These are phyloP conservation scores for Plebejus anna DNA, from an alignment of 2,888 invertebrate species.

Conservation along the genomic window DNA sequence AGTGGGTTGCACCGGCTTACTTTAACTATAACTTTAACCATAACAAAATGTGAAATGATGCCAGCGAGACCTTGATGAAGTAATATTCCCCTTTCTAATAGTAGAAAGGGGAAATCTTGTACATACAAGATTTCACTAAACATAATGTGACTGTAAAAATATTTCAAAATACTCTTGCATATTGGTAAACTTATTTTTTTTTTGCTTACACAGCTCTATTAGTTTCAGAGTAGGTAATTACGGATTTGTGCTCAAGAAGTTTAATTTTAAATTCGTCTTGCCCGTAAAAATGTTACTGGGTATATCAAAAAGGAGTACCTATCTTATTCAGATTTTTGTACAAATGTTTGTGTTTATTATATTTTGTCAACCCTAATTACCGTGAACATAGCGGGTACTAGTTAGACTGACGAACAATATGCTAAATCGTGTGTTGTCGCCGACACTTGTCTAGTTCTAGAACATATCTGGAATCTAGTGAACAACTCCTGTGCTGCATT, in stretches of 20 bases:
- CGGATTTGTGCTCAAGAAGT: not conserved
- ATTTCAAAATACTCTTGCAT: too few relatives aligned
- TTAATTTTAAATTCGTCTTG: not conserved
- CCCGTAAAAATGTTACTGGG: not conserved
- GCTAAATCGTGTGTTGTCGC: not conserved
- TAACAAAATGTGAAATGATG: too few relatives aligned
- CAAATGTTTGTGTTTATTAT: not conserved
- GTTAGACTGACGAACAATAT: not conserved
- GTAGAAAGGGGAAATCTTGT: too few relatives aligned
- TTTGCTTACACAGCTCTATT: too few relatives aligned
- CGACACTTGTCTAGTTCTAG: not conserved
- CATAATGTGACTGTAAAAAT: too few relatives aligned
- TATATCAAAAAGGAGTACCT: not conserved
- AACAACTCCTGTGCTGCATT: not conserved
- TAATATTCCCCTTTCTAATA: too few relatives aligned
- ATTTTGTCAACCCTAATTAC: not conserved
- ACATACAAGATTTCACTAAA: too few relatives aligned
- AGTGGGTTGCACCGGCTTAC: too few relatives aligned
- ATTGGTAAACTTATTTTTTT: too few relatives aligned
- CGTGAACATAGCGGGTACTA: not conserved
- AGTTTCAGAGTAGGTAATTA: too few relatives aligned
- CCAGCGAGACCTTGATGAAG: too few relatives aligned
- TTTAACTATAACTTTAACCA: too few relatives aligned
- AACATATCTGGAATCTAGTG: not conserved
- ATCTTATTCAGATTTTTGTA: not conserved